Evolutionary conservation across 2,797 vertebrate genomes (phyloP).

Genomic region (Sebastolobus alascanus): DNA sequence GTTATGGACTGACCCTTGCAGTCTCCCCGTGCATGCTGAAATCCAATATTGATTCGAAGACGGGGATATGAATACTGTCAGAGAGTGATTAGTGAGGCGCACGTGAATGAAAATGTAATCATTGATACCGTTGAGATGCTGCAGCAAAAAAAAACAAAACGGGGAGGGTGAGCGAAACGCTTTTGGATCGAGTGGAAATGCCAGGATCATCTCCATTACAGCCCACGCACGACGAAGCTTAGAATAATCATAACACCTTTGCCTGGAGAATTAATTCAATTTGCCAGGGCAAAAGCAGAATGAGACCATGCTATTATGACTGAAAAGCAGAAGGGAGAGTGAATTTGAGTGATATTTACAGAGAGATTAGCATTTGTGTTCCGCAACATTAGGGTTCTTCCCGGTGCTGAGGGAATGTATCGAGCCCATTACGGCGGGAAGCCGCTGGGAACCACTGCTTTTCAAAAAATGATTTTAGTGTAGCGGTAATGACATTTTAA

Average conservation of each 20-base stretch:
- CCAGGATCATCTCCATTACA: constrained; percentile 58
- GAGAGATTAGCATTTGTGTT: constrained; percentile 84
- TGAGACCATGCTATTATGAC: constrained; percentile 65
- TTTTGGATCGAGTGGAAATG: constrained; percentile 27
- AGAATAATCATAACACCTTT: constrained; percentile 70
- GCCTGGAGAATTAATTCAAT: constrained; percentile 75
- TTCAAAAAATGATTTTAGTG: constrained; percentile 79
- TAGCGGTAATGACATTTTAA: constrained; percentile 85
- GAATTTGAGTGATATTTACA: constrained; percentile 81
- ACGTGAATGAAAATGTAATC: constrained; percentile 38
- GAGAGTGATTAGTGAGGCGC: constrained; percentile 12
- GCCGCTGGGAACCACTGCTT: constrained; percentile 75
- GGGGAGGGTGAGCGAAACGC: constrained; percentile 33
- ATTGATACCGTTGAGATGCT: constrained; percentile 41
- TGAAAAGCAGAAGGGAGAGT: constrained; percentile 57
- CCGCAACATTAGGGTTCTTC: constrained; percentile 79
- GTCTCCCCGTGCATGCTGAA: constrained; percentile 20
- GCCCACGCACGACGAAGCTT: constrained; percentile 47
- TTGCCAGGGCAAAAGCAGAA: constrained; percentile 62
- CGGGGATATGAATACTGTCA: constrained; percentile 42
- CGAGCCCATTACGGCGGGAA: constrained; percentile 73
- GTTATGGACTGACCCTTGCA: constrained; percentile 53
- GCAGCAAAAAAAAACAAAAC: constrained; percentile 20
- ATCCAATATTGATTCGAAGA: constrained; percentile 53
- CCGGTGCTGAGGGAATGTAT: constrained; percentile 71